A percentile compares a stretch with the other conserved stretches of the same genome.
Conservation (phyloP, 2,888 invertebrate species). For the Melanophora roralis region DNA sequence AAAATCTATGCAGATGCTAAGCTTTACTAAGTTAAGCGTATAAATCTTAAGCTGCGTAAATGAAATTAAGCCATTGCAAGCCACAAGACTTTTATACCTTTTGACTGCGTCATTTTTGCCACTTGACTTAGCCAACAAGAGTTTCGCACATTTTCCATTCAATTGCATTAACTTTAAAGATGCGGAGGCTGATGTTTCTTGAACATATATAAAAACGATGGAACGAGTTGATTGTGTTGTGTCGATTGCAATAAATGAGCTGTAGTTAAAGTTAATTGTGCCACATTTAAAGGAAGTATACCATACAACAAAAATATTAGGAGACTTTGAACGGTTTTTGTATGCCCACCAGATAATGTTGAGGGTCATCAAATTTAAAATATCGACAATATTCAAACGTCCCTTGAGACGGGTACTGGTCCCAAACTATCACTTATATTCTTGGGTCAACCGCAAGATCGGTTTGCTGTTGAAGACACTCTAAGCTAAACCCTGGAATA, state of each 20-base stretch:
- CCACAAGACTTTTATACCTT: too few relatives aligned
- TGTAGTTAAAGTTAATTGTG: constrained; percentile 70
- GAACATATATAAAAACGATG: neutral
- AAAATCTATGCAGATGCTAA: neutral
- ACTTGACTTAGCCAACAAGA: constrained; percentile 32
- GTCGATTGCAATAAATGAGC: constrained; percentile 75
- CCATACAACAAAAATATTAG: constrained; percentile 31
- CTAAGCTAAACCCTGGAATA: too few relatives aligned
- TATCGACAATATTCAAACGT: too few relatives aligned
- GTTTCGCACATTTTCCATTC: constrained; percentile 47
- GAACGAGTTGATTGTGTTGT: too few relatives aligned
- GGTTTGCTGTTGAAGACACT: too few relatives aligned
- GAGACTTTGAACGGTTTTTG: constrained; percentile 32
- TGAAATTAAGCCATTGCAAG: constrained; percentile 51
- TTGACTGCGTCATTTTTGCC: constrained; percentile 8
- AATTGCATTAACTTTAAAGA: neutral
- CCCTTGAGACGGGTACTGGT: too few relatives aligned
- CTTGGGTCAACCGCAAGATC: too few relatives aligned
- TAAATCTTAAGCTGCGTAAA: constrained; percentile 48
- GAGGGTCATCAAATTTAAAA: too few relatives aligned
- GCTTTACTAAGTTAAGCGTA: constrained; percentile 13
- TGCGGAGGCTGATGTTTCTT: neutral
- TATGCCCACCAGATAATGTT: too few relatives aligned
- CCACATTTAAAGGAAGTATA: constrained; percentile 64
- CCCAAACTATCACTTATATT: too few relatives aligned